Base-by-base conservation (phyloP, 2,797 vertebrate genomes). In the Pipistrellus kuhlii region DNA sequence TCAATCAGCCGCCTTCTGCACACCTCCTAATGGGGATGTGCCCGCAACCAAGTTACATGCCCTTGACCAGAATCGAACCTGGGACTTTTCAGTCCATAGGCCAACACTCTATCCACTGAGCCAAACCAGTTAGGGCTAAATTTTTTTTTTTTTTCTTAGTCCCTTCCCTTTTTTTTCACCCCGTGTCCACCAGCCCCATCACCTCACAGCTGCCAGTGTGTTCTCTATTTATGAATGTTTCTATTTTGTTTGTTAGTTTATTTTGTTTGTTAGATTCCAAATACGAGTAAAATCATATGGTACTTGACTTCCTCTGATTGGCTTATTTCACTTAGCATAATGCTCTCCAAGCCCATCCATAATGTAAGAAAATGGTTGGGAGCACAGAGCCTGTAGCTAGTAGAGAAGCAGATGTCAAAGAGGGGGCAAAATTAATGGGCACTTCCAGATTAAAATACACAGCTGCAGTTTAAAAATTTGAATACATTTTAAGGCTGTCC, bases 331-430 rank as follows among this genome's bases (percentile, higher is more conserved):
- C n/a, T 35, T 68, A 35, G 64, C n/a, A 35, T 68, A 68, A 68
- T 68, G n/a, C n/a, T 68, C 17, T 35, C n/a, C 64, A 68, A 32
- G 64, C 8, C 17, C n/a, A 32, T 68, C 15, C 64, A 68, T 68
- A 84, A 84, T 71, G 12, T 82, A 82, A 73, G 35, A 68, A 85
- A 90, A 25, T 77, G 17, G 57, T 64, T 7, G 8, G 30, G 89
- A 35, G 25, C 55, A 95, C 69, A 78, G 30, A 91, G 48, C 44
- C 57, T 76, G 4, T 14, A 83, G 82, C 44, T 71, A 32, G 84
- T 14, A 83, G 15, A 94, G 75, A 8, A 71, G n/a, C 44, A 86
- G 75, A 66, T 71, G 85, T 80, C 94, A 80, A 95, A 95, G 77
- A 84, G 25, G 15, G 51, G 48, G 1, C n/a, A 94, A 85, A 38